Evolutionary conservation across 2,113 vertebrate species (phyloP).

Genomic region (Larimichthys crocea): DNA sequence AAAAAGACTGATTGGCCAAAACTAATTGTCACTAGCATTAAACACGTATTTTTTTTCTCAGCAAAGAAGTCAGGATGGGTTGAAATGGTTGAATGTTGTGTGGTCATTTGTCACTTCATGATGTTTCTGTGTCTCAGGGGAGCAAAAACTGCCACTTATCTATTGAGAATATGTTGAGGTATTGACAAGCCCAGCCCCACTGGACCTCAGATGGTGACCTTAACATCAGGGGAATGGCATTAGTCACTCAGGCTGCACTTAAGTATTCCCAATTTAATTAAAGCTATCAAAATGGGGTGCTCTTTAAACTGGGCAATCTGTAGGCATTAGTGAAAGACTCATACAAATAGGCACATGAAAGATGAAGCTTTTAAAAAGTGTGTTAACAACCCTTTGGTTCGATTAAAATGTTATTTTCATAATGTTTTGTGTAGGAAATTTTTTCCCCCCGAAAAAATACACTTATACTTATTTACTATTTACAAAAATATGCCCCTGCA

Average conservation of each 20-base stretch:
- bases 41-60: slow-evolving; percentile 1
- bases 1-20: slow-evolving; percentile 35
- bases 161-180: slow-evolving; percentile 39
- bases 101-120: slow-evolving; percentile 21
- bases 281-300: slow-evolving; percentile 54
- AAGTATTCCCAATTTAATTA: slow-evolving; percentile 70
- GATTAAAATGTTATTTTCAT: neutral
- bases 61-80: neutral
- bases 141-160: slow-evolving; percentile 27
- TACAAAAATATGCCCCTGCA: neutral
- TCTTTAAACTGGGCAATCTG: slow-evolving; percentile 50
- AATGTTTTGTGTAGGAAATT: neutral
- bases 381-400: neutral
- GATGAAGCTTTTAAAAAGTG: slow-evolving; percentile 18
- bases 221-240: slow-evolving; percentile 60
- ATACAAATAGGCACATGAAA: slow-evolving; percentile 36
- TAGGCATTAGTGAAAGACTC: slow-evolving; percentile 35
- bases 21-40: slow-evolving; percentile 22
- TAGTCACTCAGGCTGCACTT: slow-evolving; percentile 65
- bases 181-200: slow-evolving; percentile 32
- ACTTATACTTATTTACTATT: neutral
- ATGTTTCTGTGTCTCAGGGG: slow-evolving; percentile 35
- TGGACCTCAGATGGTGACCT: slow-evolving; percentile 51
- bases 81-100: slow-evolving; percentile 7
- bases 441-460: neutral